Percentiles rank a stretch among this genome's conserved stretches.
These are phyloP conservation scores for Chesias legatella DNA, from an alignment of 2,888 invertebrate species.

Conservation along the genomic window DNA sequence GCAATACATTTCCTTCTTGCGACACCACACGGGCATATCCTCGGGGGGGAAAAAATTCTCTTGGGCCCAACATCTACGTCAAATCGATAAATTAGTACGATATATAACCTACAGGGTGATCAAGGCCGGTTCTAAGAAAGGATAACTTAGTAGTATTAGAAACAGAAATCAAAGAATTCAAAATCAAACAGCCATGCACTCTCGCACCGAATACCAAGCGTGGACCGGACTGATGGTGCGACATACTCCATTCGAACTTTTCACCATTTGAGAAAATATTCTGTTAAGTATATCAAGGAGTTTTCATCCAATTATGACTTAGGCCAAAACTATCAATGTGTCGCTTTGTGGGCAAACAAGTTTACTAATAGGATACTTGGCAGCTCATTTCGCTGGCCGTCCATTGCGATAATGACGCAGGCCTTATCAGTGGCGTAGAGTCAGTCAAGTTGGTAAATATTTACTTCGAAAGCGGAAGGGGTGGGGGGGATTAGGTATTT, in stretches of 20 bases:
- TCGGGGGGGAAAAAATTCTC: constrained; percentile 81
- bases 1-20: constrained; percentile 78
- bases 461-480: constrained; percentile 3
- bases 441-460: constrained; percentile 14
- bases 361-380: constrained; percentile 16
- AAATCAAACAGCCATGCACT: constrained; percentile 63
- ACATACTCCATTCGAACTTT: constrained; percentile 15
- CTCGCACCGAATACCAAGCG: constrained; percentile 59
- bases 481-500: background rate
- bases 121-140: constrained; percentile 70
- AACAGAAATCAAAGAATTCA: constrained; percentile 43
- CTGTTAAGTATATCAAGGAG: too few relatives aligned
- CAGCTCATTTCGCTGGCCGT: constrained; percentile 10
- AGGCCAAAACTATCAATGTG: background rate
- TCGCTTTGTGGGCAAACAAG: background rate
- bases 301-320: too few relatives aligned
- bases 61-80: constrained; percentile 82
- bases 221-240: constrained; percentile 32
- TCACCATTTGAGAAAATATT: background rate
- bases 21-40: constrained; percentile 82
- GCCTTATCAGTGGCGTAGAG: constrained; percentile 14
- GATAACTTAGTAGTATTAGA: constrained; percentile 63
- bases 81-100: constrained; percentile 49
- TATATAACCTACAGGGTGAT: constrained; percentile 53
- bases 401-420: constrained; percentile 20